phyloP scores from a whole-genome alignment of 53 echinoderm and acorn worm species.

The Crossaster papposus region DNA sequence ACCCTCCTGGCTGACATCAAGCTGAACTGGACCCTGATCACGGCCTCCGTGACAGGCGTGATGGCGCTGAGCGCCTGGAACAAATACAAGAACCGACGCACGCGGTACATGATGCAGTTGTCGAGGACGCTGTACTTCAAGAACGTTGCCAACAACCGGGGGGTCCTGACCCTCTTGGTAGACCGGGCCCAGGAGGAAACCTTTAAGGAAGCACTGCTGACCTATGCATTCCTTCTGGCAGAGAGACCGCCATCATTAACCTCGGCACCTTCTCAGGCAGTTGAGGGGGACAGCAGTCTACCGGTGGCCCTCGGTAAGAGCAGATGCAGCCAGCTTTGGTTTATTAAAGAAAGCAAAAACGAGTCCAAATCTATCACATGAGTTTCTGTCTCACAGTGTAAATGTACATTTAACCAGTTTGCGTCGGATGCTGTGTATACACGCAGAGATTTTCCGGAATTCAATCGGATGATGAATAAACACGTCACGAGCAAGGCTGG shows the following conservation, averaged over 20 bases:
- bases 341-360: background rate
- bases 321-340: background rate
- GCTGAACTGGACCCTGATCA: constrained; percentile 87
- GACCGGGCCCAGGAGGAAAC: constrained; percentile 96
- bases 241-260: constrained; percentile 59
- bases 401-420: too few species aligned
- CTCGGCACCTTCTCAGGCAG: constrained; percentile 13
- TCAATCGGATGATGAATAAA: too few species aligned
- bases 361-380: background rate
- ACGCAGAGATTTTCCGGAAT: too few species aligned
- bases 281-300: constrained; percentile 36
- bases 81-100: constrained; percentile 96
- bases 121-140: constrained; percentile 92
- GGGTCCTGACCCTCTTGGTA: constrained; percentile 86
- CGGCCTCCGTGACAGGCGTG: constrained; percentile 77
- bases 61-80: constrained; percentile 87
- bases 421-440: too few species aligned
- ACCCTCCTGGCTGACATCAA: constrained; percentile 85
- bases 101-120: constrained; percentile 84
- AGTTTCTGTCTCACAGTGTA: too few species aligned
- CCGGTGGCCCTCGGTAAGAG: constrained; percentile 65
- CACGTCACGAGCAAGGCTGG: too few species aligned
- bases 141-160: constrained; percentile 97
- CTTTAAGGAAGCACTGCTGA: constrained; percentile 88
- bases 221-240: constrained; percentile 88